Base-by-base conservation (phyloP, 1,140 invertebrate genomes). In the Phthorimaea operculella region DNA sequence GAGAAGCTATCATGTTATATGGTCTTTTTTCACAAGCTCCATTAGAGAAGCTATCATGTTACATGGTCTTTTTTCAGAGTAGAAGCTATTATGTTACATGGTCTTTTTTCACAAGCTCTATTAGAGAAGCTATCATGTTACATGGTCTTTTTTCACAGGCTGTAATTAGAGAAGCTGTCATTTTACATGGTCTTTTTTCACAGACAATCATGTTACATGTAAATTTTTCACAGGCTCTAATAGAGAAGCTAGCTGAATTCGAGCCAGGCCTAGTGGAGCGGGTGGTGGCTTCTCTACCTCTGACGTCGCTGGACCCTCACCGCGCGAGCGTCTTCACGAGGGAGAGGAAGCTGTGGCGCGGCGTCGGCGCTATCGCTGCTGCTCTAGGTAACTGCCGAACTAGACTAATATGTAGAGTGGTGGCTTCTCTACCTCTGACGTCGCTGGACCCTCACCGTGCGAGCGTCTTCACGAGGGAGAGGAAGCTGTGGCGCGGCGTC, bases 401-500 rank as follows among this genome's bases (percentile, higher is more conserved):
- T 39, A 39, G 3, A 39, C 36, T 9, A 12, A 39, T 2, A 28
- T 4, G 21, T 28, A 28, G 76, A 3, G 81, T 82, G 28, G 64
- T 82, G 36, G 77, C 79, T 6, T 79, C 79, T 9, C 39, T 84
- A 33, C 81, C 81, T 34, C 70, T 84, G 0, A 82, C 76, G 15
- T 62, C 77, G 0, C 58, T 84, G 0, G 79, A 84, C 62, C 79
- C 78, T 52, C 81, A 84, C 59, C 73, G 81, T 10, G 76, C 77
- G n/a, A 81, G 73, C 55, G 67, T 84, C 10, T 76, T 80, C 60
- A 76, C 77, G 6, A 58, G 79, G n/a, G 61, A 70, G 39, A 67
- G 61, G 33, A 61, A 70, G 0, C 59, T 83, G 51, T 83, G 80
- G 80, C 76, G 79, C 7, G 79, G 68, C 10, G 76, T 76, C 1